Evolutionary conservation across 2,888 invertebrate species (phyloP).

Genomic region (Macrosiphum euphorbiae): DNA sequence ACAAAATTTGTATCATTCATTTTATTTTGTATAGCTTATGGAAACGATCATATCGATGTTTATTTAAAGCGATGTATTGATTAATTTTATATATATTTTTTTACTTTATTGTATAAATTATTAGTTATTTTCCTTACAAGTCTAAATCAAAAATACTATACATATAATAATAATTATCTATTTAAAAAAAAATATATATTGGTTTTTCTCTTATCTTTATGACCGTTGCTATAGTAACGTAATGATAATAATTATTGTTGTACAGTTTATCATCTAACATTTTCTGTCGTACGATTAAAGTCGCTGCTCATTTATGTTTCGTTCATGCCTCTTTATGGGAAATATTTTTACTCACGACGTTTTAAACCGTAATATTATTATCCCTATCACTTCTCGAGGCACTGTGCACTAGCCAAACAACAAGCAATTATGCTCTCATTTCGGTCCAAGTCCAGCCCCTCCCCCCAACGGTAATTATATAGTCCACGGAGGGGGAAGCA

Average conservation of each 20-base stretch:
- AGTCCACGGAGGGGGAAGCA: background rate
- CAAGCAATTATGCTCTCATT: background rate
- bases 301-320: background rate
- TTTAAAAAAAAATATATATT: background rate
- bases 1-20: background rate
- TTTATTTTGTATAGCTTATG: background rate
- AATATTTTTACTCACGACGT: background rate
- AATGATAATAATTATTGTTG: background rate
- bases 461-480: background rate
- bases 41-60: background rate
- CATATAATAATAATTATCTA: too few species aligned
- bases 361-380: background rate
- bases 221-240: background rate
- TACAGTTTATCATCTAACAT: background rate
- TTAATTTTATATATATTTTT: background rate
- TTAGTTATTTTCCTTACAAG: background rate
- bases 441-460: background rate
- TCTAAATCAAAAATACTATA: too few species aligned
- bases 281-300: background rate
- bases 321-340: background rate
- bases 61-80: background rate
- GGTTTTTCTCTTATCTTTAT: background rate
- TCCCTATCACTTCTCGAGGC: background rate
- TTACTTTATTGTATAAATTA: background rate
- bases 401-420: background rate